A percentile compares a stretch with the other conserved stretches of the same genome.
Conservation (phyloP, 1,140 invertebrate genomes). For the Bombus terrestris region DNA sequence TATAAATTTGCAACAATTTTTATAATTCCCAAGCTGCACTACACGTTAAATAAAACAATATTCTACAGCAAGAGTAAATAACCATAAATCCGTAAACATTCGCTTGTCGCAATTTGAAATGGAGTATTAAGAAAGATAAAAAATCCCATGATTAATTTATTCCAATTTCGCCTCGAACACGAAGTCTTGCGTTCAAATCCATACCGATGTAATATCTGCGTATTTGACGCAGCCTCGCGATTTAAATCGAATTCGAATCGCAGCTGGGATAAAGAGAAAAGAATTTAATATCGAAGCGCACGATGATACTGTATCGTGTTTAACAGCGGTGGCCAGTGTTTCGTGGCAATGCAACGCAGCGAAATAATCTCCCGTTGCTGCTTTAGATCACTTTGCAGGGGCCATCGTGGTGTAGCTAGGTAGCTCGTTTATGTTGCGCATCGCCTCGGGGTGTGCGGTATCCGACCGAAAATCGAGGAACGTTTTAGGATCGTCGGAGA, state of each 20-base stretch:
- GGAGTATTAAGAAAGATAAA: no score
- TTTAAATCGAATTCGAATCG: neutral
- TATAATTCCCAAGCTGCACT: no score
- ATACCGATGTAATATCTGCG: no score
- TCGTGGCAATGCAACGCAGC: neutral
- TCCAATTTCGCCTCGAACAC: no score
- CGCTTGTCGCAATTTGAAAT: no score
- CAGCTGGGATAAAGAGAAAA: neutral
- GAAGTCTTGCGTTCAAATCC: no score
- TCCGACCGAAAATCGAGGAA: constrained; percentile 62
- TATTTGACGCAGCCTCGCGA: no score
- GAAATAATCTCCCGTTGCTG: constrained; percentile 40
- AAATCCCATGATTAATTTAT: no score
- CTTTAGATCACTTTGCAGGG: constrained; percentile 42
- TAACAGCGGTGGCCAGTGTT: neutral
- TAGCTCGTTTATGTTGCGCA: constrained; percentile 68
- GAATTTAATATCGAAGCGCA: neutral
- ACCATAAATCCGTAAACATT: no score
- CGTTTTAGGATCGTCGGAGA: constrained; percentile 45
- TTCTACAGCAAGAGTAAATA: no score
- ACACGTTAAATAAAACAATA: no score
- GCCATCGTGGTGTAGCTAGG: constrained; percentile 17
- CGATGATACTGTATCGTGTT: neutral
- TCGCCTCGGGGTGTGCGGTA: constrained; percentile 65
- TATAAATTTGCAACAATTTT: no score